These are phyloP conservation scores for Ceyx margarethae DNA, from an alignment of 2,113 vertebrate genomes.

Conservation along the genomic window DNA sequence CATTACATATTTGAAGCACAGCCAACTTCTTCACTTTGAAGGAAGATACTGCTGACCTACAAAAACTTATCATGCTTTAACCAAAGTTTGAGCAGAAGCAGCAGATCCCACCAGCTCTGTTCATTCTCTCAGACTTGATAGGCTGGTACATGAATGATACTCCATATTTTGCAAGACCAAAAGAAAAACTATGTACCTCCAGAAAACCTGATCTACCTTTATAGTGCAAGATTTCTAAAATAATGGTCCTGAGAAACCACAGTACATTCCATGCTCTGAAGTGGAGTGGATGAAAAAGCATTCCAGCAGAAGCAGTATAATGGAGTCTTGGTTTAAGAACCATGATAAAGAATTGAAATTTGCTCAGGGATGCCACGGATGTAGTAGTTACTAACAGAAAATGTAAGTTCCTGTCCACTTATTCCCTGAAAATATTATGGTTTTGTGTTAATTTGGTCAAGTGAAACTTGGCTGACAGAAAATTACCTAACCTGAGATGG, in stretches of 20 bases:
- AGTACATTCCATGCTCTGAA: background rate
- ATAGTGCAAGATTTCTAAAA: background rate
- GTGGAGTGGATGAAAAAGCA: background rate
- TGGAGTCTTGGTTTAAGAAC: background rate
- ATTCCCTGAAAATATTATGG: background rate
- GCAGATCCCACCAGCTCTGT: background rate
- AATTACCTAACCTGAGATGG: background rate
- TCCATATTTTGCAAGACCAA: background rate
- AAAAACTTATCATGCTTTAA: background rate
- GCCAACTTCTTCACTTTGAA: background rate
- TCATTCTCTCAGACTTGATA: background rate
- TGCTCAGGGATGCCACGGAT: background rate
- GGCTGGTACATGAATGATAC: background rate
- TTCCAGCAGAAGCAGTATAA: background rate
- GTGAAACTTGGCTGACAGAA: background rate
- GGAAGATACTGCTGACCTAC: background rate
- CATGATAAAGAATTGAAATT: background rate
- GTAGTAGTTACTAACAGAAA: background rate
- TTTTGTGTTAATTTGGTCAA: background rate
- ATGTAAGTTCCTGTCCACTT: background rate
- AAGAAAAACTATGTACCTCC: background rate
- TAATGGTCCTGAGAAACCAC: background rate
- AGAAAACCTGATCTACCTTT: constrained; percentile 2
- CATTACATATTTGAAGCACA: background rate
- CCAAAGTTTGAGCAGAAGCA: background rate